Conservation (phyloP, 2,888 invertebrate genomes). For the Camponotus fellah region DNA sequence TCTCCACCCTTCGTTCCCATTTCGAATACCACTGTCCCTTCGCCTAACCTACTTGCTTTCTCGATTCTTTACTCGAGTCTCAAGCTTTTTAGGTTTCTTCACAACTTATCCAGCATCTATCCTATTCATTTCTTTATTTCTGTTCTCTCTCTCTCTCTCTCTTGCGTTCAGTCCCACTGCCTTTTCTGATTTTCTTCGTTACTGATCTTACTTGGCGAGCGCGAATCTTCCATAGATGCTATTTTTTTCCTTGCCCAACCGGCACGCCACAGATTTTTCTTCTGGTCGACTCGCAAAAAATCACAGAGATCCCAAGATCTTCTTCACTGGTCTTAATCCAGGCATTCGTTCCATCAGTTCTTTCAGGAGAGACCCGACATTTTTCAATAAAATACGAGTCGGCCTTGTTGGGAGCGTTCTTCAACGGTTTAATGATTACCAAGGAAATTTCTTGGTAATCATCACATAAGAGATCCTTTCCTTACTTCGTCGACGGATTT, state of each 20-base stretch:
- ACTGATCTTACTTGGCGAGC: slow-evolving; percentile 33
- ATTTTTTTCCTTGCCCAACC: background rate
- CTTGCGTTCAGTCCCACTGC: slow-evolving; percentile 14
- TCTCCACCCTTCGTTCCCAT: background rate
- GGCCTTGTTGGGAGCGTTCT: slow-evolving; percentile 29
- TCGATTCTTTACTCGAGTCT: slow-evolving; percentile 37
- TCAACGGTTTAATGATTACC: slow-evolving; percentile 50
- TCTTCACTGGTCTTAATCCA: slow-evolving; percentile 78
- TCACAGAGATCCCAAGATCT: slow-evolving; percentile 70
- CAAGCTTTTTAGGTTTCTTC: slow-evolving; percentile 20
- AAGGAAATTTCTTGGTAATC: slow-evolving; percentile 42
- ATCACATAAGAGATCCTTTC: slow-evolving; percentile 34
- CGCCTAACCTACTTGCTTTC: slow-evolving; percentile 8
- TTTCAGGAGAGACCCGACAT: slow-evolving; percentile 60
- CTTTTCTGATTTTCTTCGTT: slow-evolving; percentile 17
- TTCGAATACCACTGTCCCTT: slow-evolving; percentile 32
- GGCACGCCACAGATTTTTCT: slow-evolving; percentile 31
- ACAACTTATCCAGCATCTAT: slow-evolving; percentile 18
- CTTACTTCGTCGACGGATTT: slow-evolving; percentile 37
- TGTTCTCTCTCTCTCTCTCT: slow-evolving; percentile 37
- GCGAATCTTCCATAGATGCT: background rate
- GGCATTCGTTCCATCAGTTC: slow-evolving; percentile 75
- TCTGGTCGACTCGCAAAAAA: slow-evolving; percentile 61
- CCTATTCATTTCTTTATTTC: slow-evolving; percentile 57
- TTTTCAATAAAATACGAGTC: slow-evolving; percentile 74